A percentile compares a stretch with the other conserved stretches of the same genome.
phyloP scores from a whole-genome alignment of 2,797 vertebrate species.

The Sitta carolinensis region DNA sequence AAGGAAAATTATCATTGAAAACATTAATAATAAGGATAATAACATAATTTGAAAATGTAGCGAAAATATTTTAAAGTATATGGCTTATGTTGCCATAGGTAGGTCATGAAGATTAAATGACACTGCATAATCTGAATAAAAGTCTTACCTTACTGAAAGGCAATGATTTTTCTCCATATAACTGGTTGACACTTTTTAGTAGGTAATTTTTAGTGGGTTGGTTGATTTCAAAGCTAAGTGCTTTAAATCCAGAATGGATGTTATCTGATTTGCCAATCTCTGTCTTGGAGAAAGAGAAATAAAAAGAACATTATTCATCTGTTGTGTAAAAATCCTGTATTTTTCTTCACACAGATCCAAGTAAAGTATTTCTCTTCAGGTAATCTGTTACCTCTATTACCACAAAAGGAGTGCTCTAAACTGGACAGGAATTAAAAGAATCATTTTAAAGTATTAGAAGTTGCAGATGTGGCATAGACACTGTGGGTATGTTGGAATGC shows the following conservation, averaged over 20 bases:
- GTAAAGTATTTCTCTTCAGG: not conserved
- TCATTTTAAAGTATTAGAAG: not conserved
- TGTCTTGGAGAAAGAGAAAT: conserved; percentile 45
- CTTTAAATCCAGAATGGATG: conserved; percentile 59
- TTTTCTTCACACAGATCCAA: not conserved
- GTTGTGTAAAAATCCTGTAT: not conserved
- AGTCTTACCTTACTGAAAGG: conserved; percentile 65
- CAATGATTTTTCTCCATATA: conserved; percentile 73
- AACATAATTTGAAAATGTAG: not conserved
- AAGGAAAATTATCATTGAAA: not conserved
- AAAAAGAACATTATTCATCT: not conserved
- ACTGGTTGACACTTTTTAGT: conserved; percentile 69
- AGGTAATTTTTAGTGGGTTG: conserved; percentile 37
- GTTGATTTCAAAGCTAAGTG: conserved; percentile 68
- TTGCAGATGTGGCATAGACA: not conserved
- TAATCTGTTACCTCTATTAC: not conserved
- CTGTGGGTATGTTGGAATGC: not conserved
- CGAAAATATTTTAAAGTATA: not conserved
- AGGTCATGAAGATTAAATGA: not conserved
- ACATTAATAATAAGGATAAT: not conserved
- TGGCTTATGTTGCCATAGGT: not conserved
- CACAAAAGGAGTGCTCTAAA: not conserved
- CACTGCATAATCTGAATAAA: not conserved
- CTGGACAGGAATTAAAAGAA: not conserved
- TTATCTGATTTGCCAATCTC: conserved; percentile 21